Evolutionary conservation across 2,797 vertebrate genomes (phyloP).

Genomic region (Enteromius radiatus): DNA sequence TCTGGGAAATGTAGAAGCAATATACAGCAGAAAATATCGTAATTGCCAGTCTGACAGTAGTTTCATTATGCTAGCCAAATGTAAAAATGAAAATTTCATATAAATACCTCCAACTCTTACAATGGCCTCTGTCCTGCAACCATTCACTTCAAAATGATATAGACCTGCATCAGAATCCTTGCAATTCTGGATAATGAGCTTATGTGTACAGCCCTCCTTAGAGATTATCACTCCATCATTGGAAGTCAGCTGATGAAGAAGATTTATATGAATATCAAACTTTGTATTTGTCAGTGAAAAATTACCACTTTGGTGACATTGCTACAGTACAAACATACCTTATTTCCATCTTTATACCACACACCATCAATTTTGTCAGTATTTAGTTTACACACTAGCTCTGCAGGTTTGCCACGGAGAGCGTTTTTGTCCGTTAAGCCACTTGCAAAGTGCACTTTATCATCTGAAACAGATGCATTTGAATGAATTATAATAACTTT

Average conservation of each 20-base stretch:
- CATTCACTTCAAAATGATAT: slow-evolving; percentile 85
- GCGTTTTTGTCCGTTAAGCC: slow-evolving; percentile 77
- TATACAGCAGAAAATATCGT: not conserved
- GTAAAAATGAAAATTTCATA: not conserved
- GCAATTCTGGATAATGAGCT: slow-evolving; percentile 75
- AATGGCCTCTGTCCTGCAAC: slow-evolving; percentile 82
- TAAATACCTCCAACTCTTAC: slow-evolving; percentile 81
- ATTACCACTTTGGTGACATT: not conserved
- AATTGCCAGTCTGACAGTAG: not conserved
- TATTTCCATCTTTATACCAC: slow-evolving; percentile 86
- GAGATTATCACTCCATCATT: slow-evolving; percentile 75
- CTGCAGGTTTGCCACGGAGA: slow-evolving; percentile 73
- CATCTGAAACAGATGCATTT: slow-evolving; percentile 66
- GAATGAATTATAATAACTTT: slow-evolving; percentile 22
- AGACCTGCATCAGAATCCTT: slow-evolving; percentile 80
- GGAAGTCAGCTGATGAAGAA: slow-evolving; percentile 73
- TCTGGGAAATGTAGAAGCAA: slow-evolving; percentile 69
- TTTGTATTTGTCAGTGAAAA: not conserved
- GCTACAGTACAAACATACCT: slow-evolving; percentile 74
- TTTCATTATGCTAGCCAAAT: not conserved
- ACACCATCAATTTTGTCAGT: slow-evolving; percentile 76
- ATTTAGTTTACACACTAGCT: slow-evolving; percentile 81
- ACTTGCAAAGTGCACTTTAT: slow-evolving; percentile 76
- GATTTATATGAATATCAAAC: slow-evolving; percentile 1
- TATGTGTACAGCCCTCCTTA: slow-evolving; percentile 79